Percentiles rank a stretch among this genome's conserved stretches.
phyloP scores from a whole-genome alignment of 2,888 invertebrate species.

The Oscheius sp. region DNA sequence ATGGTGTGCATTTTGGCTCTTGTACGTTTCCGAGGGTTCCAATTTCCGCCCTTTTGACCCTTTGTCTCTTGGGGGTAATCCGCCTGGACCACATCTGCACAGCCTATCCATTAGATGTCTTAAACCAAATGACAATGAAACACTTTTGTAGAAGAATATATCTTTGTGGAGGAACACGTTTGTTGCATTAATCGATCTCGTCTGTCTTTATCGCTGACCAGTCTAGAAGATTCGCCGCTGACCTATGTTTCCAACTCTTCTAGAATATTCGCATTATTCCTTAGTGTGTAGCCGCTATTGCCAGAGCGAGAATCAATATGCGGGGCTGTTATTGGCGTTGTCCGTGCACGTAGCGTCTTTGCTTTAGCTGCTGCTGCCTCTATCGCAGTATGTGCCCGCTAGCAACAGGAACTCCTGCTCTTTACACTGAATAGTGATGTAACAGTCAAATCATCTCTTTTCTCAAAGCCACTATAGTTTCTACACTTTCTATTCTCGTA shows the following conservation, averaged over 20 bases:
- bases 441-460: too few species aligned
- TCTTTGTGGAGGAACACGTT: too few species aligned
- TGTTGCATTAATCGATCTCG: neutral
- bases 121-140: too few species aligned
- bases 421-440: conserved; percentile 2
- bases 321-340: conserved; percentile 21
- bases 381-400: neutral
- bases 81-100: too few species aligned
- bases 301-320: conserved; percentile 26
- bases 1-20: too few species aligned
- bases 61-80: too few species aligned
- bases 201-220: neutral
- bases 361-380: neutral
- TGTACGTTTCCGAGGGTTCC: too few species aligned
- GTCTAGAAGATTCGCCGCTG: conserved; percentile 1
- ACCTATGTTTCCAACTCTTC: neutral
- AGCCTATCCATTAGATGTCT: neutral
- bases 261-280: neutral
- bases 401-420: neutral
- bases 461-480: too few species aligned
- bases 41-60: too few species aligned
- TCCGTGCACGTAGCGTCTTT: conserved; percentile 13
- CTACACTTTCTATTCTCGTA: neutral
- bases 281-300: too few species aligned
- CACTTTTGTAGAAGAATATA: too few species aligned